These are phyloP conservation scores for Ophioninae sp. DNA, from an alignment of 2,888 invertebrate genomes.

Conservation along the genomic window DNA sequence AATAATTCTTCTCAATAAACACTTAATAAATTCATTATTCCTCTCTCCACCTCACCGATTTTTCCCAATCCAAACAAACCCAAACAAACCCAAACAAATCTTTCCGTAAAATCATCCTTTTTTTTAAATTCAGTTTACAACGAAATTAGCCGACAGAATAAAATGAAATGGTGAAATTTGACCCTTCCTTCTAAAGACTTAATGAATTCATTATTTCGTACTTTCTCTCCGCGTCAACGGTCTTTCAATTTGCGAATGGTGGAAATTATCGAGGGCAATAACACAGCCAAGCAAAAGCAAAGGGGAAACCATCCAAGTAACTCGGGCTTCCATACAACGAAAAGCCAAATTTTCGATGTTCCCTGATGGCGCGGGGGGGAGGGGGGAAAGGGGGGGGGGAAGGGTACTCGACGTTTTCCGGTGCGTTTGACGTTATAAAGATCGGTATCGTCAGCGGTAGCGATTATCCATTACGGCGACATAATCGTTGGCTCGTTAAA, in stretches of 20 bases:
- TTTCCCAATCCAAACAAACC: no score
- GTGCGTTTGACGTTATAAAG: slow-evolving; percentile 76
- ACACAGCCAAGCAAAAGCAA: neutral
- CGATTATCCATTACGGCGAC: slow-evolving; percentile 78
- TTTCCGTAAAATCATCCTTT: neutral
- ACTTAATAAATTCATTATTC: no score
- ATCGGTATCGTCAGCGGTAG: slow-evolving; percentile 77
- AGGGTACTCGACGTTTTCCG: slow-evolving; percentile 67
- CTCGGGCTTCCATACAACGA: slow-evolving; percentile 13
- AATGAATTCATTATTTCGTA: slow-evolving; percentile 28
- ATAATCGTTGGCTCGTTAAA: slow-evolving; percentile 79
- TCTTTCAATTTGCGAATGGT: slow-evolving; percentile 55
- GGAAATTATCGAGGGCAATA: slow-evolving; percentile 39
- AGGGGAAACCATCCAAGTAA: slow-evolving; percentile 6
- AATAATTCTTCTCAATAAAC: no score
- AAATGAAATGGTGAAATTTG: neutral
- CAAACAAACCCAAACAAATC: no score
- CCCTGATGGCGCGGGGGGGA: neutral
- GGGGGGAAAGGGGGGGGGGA: neutral
- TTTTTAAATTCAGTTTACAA: neutral
- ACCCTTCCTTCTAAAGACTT: neutral
- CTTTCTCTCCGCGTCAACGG: slow-evolving; percentile 41
- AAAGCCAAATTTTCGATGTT: slow-evolving; percentile 53
- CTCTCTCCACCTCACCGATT: no score
- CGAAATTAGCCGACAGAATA: neutral